Evolutionary conservation across 2,797 vertebrate species (phyloP).

Genomic region (Anas bahamensis): DNA sequence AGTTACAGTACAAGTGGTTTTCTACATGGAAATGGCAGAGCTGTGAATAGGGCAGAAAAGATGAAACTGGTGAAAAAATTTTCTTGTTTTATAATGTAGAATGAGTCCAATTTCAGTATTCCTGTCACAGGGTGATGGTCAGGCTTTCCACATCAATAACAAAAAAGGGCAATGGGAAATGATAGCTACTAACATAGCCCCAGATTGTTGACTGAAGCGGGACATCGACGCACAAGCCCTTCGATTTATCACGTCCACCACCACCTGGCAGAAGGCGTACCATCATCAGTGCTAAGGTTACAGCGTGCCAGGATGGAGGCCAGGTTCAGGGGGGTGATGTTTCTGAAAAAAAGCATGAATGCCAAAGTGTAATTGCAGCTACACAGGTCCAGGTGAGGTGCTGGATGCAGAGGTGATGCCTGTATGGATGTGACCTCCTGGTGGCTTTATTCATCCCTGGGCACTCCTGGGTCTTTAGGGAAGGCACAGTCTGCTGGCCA

Average conservation of each 20-base stretch:
- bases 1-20: not conserved
- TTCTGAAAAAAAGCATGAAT: too few species aligned
- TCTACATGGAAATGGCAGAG: not conserved
- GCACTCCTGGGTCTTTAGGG: not conserved
- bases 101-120: not conserved
- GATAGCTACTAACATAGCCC: not conserved
- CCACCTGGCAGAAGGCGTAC: not conserved
- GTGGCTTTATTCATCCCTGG: not conserved
- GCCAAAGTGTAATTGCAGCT: not conserved
- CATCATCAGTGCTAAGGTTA: not conserved
- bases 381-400: not conserved
- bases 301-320: rapidly evolving
- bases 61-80: not conserved
- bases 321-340: too few species aligned
- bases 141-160: not conserved
- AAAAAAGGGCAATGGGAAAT: not conserved
- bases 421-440: rapidly evolving
- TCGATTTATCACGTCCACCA: too few species aligned
- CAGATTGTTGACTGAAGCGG: not conserved
- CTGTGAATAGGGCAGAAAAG: not conserved
- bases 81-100: not conserved
- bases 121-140: not conserved
- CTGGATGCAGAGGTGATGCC: rapidly evolving
- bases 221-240: not conserved
- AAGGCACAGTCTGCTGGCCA: not conserved